A percentile compares a stretch with the other conserved stretches of the same genome.
These are phyloP conservation scores for Leptinotarsa texana DNA, from an alignment of 1,140 invertebrate species.

Conservation along the genomic window DNA sequence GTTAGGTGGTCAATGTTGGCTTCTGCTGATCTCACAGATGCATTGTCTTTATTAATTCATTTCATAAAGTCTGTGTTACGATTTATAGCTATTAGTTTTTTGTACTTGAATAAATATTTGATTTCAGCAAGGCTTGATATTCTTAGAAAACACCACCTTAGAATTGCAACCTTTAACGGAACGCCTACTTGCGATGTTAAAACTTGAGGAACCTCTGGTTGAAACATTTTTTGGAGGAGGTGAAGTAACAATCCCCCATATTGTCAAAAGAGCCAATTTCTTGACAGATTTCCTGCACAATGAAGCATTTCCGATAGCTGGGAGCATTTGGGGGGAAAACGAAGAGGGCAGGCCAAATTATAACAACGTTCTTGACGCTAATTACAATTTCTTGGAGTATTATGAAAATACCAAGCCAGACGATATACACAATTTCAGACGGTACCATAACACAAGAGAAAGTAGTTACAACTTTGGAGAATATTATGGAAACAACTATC, in stretches of 20 bases:
- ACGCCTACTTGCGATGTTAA: slow-evolving; percentile 47
- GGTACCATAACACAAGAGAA: background rate
- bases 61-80: too few relatives aligned
- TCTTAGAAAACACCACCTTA: slow-evolving; percentile 66
- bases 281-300: slow-evolving; percentile 37
- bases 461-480: slow-evolving; percentile 9
- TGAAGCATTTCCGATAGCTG: slow-evolving; percentile 47
- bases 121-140: slow-evolving; percentile 64
- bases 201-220: slow-evolving; percentile 46
- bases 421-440: too few relatives aligned
- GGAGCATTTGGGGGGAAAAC: slow-evolving; percentile 35
- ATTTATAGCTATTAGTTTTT: too few relatives aligned
- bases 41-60: too few relatives aligned
- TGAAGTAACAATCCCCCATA: slow-evolving; percentile 56
- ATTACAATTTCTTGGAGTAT: slow-evolving; percentile 3
- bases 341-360: slow-evolving; percentile 7
- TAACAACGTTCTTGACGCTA: background rate
- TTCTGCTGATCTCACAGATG: background rate
- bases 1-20: background rate
- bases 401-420: background rate
- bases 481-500: slow-evolving; percentile 17
- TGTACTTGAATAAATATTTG: background rate
- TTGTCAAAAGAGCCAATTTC: slow-evolving; percentile 61
- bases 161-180: slow-evolving; percentile 66
- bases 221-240: slow-evolving; percentile 39